Evolutionary conservation across 2,797 vertebrate genomes (phyloP).

Genomic region (Linurgus olivaceus): DNA sequence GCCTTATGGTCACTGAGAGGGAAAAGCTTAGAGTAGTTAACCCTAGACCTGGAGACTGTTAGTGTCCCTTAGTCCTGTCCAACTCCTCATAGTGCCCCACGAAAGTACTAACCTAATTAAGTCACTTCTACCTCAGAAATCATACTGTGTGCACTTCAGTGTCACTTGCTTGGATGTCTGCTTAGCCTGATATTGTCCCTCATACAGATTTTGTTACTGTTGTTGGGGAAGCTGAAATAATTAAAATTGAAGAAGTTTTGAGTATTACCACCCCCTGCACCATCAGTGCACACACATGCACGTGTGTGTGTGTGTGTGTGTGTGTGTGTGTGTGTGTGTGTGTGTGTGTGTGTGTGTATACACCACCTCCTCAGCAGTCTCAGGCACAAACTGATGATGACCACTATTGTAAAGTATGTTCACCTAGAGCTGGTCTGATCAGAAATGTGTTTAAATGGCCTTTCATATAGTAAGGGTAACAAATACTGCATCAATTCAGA

Average conservation of each 20-base stretch:
- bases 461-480: not conserved
- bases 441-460: not conserved
- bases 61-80: not conserved
- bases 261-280: not conserved
- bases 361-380: not conserved
- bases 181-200: not conserved
- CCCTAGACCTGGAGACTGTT: not conserved
- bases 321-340: no score
- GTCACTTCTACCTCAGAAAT: not conserved
- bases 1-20: not conserved
- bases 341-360: no score
- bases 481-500: not conserved
- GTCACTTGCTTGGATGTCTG: not conserved
- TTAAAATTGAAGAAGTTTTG: not conserved
- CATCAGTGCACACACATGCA: rapidly evolving
- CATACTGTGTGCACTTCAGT: not conserved
- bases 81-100: not conserved
- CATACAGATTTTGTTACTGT: not conserved
- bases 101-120: not conserved
- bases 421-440: not conserved
- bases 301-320: no score
- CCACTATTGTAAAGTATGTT: not conserved
- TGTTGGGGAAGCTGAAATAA: not conserved
- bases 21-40: not conserved
- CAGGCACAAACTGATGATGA: not conserved